Percentiles rank a stretch among this genome's conserved stretches.
These are phyloP conservation scores for Antechinus flavipes DNA, from an alignment of 2,113 vertebrate species.

Conservation along the genomic window DNA sequence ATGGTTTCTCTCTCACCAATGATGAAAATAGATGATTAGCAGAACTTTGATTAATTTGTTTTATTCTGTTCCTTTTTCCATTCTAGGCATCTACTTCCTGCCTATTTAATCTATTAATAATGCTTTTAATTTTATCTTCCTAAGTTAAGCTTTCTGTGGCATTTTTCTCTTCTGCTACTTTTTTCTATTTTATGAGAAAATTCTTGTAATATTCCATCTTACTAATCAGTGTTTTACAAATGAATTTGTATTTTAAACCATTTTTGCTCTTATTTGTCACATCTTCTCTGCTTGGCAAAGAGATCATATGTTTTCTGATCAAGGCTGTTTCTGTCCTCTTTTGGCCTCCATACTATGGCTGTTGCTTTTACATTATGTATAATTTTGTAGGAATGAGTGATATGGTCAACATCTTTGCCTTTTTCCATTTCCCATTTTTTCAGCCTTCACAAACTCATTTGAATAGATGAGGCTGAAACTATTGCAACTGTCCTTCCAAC, in stretches of 20 bases:
- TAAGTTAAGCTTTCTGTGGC: not conserved
- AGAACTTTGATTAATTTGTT: not conserved
- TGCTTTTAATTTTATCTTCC: not conserved
- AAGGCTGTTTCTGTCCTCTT: not conserved
- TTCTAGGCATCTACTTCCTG: not conserved
- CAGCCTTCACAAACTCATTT: conserved; percentile 5
- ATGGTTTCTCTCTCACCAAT: not conserved
- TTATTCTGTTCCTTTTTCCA: not conserved
- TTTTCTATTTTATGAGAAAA: not conserved
- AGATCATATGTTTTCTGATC: not conserved
- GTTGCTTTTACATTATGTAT: not conserved
- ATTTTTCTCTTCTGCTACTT: not conserved
- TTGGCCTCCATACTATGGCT: not conserved
- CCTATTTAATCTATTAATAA: not conserved
- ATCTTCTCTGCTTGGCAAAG: not conserved
- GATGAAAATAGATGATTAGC: not conserved
- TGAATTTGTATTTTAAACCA: not conserved
- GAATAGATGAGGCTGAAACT: conserved; percentile 4
- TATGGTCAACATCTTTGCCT: conserved; percentile 1
- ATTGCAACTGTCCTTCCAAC: not conserved
- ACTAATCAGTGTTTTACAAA: not conserved
- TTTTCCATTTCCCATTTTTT: not conserved
- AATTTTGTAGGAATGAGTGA: not conserved
- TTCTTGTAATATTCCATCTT: not conserved
- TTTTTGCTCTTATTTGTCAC: not conserved